Percentiles rank a stretch among this genome's conserved stretches.
Evolutionary conservation across 2,888 invertebrate species (phyloP).

Genomic region (Nephrocerus scutellatus): DNA sequence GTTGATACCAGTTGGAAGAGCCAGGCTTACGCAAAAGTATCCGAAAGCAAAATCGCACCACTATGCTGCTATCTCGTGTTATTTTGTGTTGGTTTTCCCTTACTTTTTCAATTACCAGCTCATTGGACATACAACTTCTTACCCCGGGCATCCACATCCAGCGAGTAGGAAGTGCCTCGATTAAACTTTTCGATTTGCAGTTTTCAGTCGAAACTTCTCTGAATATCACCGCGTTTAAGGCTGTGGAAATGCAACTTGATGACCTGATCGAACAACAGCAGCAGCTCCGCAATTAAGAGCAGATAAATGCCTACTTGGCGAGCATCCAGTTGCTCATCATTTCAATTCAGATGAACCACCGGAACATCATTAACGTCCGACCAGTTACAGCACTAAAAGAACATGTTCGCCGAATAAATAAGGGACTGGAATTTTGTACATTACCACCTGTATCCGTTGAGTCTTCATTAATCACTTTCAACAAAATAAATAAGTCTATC

Average conservation of each 20-base stretch:
- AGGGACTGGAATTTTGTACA: background rate
- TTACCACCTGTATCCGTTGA: background rate
- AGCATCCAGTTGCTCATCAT: background rate
- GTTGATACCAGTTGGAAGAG: background rate
- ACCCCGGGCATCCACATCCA: conserved; percentile 6
- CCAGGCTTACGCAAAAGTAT: background rate
- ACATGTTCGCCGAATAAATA: background rate
- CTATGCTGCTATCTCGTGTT: too few relatives aligned
- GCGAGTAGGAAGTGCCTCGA: background rate
- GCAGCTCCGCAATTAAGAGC: conserved; percentile 5
- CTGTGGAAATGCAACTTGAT: conserved; percentile 2
- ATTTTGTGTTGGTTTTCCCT: too few relatives aligned
- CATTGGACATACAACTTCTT: conserved; percentile 1
- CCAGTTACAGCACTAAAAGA: background rate
- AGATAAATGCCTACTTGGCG: background rate
- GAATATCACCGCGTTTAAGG: too few relatives aligned
- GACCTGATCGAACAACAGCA: background rate
- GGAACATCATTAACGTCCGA: background rate
- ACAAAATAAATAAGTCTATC: too few relatives aligned
- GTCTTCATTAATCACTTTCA: conserved; percentile 1
- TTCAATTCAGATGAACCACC: background rate
- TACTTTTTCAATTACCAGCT: background rate
- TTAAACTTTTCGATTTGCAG: too few relatives aligned
- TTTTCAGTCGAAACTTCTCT: too few relatives aligned
- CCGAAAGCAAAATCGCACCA: too few relatives aligned